A percentile compares a stretch with the other conserved stretches of the same genome.
phyloP scores from a whole-genome alignment of 2,888 invertebrate species.

The Hesperia comma region DNA sequence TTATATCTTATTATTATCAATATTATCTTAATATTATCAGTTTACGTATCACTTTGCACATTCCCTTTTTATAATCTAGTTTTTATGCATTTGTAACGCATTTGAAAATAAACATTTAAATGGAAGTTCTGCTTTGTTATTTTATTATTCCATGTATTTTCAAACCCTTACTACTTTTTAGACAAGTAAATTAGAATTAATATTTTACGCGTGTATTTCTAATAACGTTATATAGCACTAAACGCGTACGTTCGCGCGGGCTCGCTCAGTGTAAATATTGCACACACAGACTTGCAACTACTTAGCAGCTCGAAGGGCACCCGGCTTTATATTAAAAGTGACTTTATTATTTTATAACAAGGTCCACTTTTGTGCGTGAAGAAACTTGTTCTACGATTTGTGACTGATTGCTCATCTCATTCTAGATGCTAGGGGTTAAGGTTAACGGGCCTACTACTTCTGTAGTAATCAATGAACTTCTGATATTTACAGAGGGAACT shows the following conservation, averaged over 20 bases:
- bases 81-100: neutral
- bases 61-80: constrained; percentile 5
- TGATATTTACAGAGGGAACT: too few species aligned
- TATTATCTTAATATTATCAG: neutral
- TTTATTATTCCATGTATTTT: neutral
- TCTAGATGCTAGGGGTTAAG: constrained; percentile 22
- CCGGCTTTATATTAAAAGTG: neutral
- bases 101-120: neutral
- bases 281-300: constrained; percentile 9
- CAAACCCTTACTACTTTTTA: neutral
- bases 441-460: neutral
- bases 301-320: constrained; percentile 24
- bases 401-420: constrained; percentile 19
- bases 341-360: neutral
- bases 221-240: neutral
- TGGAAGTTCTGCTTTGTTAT: neutral
- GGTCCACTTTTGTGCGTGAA: neutral
- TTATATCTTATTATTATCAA: too few species aligned
- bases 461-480: neutral
- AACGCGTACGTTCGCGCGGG: constrained; percentile 27
- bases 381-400: neutral
- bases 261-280: constrained; percentile 29
- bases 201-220: neutral
- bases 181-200: neutral
- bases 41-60: neutral